Evolutionary conservation across 2,113 vertebrate genomes (phyloP).

Genomic region (Phrynocephalus versicolor): DNA sequence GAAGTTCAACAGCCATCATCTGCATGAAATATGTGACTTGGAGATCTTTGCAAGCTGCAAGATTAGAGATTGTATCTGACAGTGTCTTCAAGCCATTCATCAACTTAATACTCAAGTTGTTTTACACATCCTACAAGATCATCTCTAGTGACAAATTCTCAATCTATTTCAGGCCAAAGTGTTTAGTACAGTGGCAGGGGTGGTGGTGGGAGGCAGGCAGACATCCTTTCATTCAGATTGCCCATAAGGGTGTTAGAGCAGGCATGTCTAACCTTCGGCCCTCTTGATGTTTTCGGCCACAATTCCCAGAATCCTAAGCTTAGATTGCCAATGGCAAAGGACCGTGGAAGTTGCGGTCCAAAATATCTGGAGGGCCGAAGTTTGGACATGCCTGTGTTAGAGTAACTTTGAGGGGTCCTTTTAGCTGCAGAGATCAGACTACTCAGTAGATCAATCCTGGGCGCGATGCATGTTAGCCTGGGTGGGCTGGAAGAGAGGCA

Average conservation of each 20-base stretch:
- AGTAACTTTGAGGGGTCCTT: background rate
- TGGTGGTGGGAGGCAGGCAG: too few relatives aligned
- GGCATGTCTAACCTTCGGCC: too few relatives aligned
- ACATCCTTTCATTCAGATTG: background rate
- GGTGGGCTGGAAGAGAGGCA: too few relatives aligned
- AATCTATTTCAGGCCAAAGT: background rate
- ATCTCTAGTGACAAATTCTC: background rate
- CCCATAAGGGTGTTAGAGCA: background rate
- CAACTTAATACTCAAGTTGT: background rate
- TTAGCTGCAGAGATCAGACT: background rate
- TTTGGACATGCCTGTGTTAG: too few relatives aligned
- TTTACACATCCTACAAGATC: background rate
- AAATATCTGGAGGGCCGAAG: too few relatives aligned
- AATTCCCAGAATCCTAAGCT: too few relatives aligned
- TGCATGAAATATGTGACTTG: background rate
- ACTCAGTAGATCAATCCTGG: fast-evolving
- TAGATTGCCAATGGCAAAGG: too few relatives aligned
- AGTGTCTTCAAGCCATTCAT: background rate
- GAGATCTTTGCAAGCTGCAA: background rate
- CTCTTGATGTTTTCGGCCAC: too few relatives aligned
- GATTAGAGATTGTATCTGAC: background rate
- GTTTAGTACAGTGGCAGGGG: background rate
- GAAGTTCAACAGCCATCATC: fast-evolving
- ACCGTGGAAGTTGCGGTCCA: too few relatives aligned
- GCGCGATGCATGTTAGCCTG: too few relatives aligned